phyloP scores from a whole-genome alignment of 2,888 invertebrate genomes.

The Drosophila villosipedis region DNA sequence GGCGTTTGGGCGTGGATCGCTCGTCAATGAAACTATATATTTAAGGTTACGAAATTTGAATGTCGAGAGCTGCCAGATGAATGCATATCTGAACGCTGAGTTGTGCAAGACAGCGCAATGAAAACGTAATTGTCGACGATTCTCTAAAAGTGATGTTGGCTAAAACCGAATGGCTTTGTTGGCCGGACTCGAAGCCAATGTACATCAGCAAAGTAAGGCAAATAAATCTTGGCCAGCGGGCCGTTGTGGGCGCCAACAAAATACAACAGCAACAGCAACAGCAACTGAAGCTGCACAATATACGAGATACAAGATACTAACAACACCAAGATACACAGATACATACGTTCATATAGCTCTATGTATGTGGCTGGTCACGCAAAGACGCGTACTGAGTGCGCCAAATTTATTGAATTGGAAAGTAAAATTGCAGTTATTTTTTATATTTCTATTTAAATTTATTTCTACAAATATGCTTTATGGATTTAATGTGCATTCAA shows the following conservation, averaged over 20 bases:
- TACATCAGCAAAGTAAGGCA: slow-evolving; percentile 48
- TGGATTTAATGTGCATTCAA: slow-evolving; percentile 47
- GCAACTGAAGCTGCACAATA: slow-evolving; percentile 19
- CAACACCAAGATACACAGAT: slow-evolving; percentile 18
- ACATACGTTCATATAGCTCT: slow-evolving; percentile 1
- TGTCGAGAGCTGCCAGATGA: slow-evolving; percentile 21
- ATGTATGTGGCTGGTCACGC: slow-evolving; percentile 29
- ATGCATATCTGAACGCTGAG: slow-evolving; percentile 56
- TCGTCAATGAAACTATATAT: slow-evolving; percentile 56
- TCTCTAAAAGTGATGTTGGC: slow-evolving; percentile 32
- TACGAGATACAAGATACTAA: slow-evolving; percentile 33
- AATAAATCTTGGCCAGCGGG: slow-evolving; percentile 45
- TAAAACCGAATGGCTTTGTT: slow-evolving; percentile 8
- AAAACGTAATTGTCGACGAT: slow-evolving; percentile 54
- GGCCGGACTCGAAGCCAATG: slow-evolving; percentile 37
- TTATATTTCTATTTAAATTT: slow-evolving; percentile 65
- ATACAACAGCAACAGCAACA: slow-evolving; percentile 6
- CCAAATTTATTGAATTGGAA: slow-evolving; percentile 75
- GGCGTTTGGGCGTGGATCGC: slow-evolving; percentile 53
- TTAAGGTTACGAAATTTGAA: slow-evolving; percentile 53
- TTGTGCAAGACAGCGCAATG: slow-evolving; percentile 32
- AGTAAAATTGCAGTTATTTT: slow-evolving; percentile 69
- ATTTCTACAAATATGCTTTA: slow-evolving; percentile 62
- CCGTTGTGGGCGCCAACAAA: slow-evolving; percentile 40
- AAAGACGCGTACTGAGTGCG: slow-evolving; percentile 59